phyloP scores from a whole-genome alignment of 92 coral and sea anemone genomes.

The Zoanthus solanderi region DNA sequence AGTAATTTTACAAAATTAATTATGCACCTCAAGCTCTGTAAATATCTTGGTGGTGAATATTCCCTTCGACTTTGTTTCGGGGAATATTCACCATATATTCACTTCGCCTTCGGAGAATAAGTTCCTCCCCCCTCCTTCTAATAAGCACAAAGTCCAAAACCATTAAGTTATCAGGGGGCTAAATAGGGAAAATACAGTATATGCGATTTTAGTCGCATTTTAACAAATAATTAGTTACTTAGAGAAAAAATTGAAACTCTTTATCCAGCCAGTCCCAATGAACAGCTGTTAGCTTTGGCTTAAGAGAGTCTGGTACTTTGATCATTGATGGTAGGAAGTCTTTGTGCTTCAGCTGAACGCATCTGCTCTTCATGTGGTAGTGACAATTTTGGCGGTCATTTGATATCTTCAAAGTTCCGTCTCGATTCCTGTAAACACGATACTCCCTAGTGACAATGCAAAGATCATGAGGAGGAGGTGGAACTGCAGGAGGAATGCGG shows the following conservation, averaged over 20 bases:
- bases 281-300: constrained; percentile 37
- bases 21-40: background rate
- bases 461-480: constrained; percentile 59
- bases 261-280: constrained; percentile 56
- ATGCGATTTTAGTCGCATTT: constrained; percentile 6
- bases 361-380: constrained; percentile 42
- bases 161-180: background rate
- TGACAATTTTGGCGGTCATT: constrained; percentile 65
- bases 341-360: constrained; percentile 52
- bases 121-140: background rate
- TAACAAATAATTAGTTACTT: background rate
- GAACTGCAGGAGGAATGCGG: constrained; percentile 59
- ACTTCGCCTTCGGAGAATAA: constrained; percentile 6
- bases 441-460: constrained; percentile 59
- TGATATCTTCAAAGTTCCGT: constrained; percentile 52
- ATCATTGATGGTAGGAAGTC: constrained; percentile 53
- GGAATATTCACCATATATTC: background rate
- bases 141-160: background rate
- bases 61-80: background rate
- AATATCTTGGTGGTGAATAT: background rate
- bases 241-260: background rate
- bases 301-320: constrained; percentile 9
- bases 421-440: constrained; percentile 53
- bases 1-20: too few relatives aligned
- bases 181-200: constrained; percentile 20